Conservation (phyloP, 1,140 invertebrate genomes). For the Choristoneura fumiferana region DNA sequence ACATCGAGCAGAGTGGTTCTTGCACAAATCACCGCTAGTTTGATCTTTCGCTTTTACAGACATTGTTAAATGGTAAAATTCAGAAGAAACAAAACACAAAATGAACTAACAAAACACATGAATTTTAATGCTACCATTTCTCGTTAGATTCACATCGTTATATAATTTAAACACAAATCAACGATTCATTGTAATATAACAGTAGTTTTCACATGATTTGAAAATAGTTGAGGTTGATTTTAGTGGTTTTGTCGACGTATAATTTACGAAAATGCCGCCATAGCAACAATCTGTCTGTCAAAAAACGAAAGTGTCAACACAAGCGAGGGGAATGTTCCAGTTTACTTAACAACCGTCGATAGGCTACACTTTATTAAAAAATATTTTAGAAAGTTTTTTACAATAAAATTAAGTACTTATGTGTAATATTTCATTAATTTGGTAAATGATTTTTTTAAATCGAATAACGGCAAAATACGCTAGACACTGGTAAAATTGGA, state of each 20-base stretch:
- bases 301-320: constrained; percentile 14
- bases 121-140: background rate
- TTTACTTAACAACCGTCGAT: background rate
- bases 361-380: no score
- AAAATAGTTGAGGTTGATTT: background rate
- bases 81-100: background rate
- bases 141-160: background rate
- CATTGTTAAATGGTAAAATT: constrained; percentile 32
- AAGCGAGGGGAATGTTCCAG: background rate
- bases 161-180: background rate
- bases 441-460: no score
- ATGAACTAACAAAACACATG: background rate
- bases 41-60: constrained; percentile 36
- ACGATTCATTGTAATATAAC: background rate
- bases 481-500: no score
- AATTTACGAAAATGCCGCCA: constrained; percentile 48
- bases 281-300: constrained; percentile 42
- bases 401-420: no score
- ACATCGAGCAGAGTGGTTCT: constrained; percentile 39
- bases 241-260: background rate
- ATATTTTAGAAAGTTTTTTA: no score
- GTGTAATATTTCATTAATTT: no score
- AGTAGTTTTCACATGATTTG: background rate
- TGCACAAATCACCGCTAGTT: constrained; percentile 39
- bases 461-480: no score